Percentiles rank a stretch among this genome's conserved stretches.
phyloP scores from a whole-genome alignment of 2,113 vertebrate genomes.

The Crotalus horridus region DNA sequence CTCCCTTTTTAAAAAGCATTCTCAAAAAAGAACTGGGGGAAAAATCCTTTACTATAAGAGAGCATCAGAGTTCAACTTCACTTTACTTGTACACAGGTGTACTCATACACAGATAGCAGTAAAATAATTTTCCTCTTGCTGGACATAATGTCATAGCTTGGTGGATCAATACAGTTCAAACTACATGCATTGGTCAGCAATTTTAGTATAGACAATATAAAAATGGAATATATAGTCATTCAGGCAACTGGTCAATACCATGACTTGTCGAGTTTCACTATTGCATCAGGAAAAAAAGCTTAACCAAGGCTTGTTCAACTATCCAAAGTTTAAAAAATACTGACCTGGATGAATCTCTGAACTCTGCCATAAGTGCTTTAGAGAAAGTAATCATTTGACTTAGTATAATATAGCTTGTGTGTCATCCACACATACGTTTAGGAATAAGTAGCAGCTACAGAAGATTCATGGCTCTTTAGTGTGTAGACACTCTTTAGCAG shows the following conservation, averaged over 20 bases:
- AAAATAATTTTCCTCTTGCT: constrained; percentile 25
- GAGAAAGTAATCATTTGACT: neutral
- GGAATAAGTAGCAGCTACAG: neutral
- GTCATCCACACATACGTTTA: neutral
- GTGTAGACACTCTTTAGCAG: neutral
- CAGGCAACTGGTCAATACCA: neutral
- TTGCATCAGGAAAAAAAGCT: neutral
- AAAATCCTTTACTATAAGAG: neutral
- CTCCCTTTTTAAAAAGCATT: neutral
- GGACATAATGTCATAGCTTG: constrained; percentile 27
- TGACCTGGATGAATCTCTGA: neutral
- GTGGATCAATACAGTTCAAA: constrained; percentile 23
- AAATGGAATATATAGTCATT: neutral
- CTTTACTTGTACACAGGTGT: neutral
- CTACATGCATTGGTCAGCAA: constrained; percentile 6
- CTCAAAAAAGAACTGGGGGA: constrained; percentile 9
- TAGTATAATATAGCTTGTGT: neutral
- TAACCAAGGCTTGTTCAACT: neutral
- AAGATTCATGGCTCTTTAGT: neutral
- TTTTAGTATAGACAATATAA: neutral
- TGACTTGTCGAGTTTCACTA: neutral
- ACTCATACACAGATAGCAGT: neutral
- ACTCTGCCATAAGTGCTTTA: neutral
- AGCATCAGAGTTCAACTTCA: neutral
- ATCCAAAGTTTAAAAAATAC: neutral